Base-by-base conservation (phyloP, 2,888 invertebrate genomes). In the Hesperia comma region DNA sequence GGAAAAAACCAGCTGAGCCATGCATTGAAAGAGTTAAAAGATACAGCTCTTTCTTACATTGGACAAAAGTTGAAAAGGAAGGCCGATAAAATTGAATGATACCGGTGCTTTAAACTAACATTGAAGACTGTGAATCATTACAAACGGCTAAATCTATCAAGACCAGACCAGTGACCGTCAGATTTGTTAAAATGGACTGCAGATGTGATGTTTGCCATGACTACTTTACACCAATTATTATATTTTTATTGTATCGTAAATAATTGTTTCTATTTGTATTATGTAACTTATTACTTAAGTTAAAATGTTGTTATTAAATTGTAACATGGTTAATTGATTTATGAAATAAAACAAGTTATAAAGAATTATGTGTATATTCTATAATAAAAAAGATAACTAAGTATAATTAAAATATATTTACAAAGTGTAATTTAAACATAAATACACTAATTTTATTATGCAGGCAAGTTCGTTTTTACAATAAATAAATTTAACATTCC, bases 381-480 rank as follows among this genome's bases (percentile, higher is more conserved):
- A 78, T 84, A 83, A 78, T 84, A 84, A 80, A 84, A 63, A 64
- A 64, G 53, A 81, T 82, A 85, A 83, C 82, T 88, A 85, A 72
- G 78, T 83, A 84, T 79, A 85, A 84, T 79, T 85, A 79, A 81
- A 81, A 77, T 79, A 79, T 87, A 90, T 90, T 85, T 90, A 91
- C 89, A 91, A 75, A 61, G 72, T 72, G 71, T 69, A 69, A 63
- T 70, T 70, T 75, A 83, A 51, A 82, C 75, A 87, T 88, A 88
- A 89, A 88, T 88, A 88, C 81, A 85, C 79, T 79, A 82, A 58
- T 17, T 32, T 81, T 86, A 90, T 92, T 90, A 91, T 90, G 88
- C 89, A 82, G 92, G 92, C 92, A 92, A 92, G 92, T 90, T 90
- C 84, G 80, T 86, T 88, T 80, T 79, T 85, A 87, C 82, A 90